Evolutionary conservation across 2,797 vertebrate genomes (phyloP).

Genomic region (Acipenser ruthenus): DNA sequence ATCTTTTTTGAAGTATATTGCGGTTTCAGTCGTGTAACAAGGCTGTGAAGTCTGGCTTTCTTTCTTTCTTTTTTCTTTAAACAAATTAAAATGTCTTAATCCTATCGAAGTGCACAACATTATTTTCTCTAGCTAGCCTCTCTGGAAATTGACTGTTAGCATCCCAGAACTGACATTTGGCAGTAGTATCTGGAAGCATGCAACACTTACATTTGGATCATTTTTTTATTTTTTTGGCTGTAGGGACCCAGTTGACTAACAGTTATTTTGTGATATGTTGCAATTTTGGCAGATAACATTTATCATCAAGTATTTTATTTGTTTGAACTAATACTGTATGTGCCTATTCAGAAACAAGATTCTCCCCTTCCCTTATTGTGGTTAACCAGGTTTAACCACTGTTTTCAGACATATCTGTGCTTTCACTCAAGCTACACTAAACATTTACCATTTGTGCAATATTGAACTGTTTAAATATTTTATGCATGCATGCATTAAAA

Average conservation of each 20-base stretch:
- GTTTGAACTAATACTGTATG: conserved; percentile 11
- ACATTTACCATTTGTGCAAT: no score
- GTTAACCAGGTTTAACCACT: no score
- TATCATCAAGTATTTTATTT: conserved; percentile 29
- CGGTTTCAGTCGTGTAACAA: background rate
- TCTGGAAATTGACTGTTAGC: background rate
- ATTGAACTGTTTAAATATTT: no score
- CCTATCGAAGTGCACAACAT: background rate
- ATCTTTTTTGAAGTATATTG: no score
- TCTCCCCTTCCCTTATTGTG: no score
- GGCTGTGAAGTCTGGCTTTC: background rate
- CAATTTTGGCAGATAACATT: conserved; percentile 17
- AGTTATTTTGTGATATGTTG: conserved; percentile 15
- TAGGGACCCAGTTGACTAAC: conserved; percentile 3
- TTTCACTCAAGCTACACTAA: no score
- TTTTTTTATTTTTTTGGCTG: background rate
- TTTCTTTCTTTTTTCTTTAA: background rate
- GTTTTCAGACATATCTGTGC: no score
- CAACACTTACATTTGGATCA: conserved; percentile 1
- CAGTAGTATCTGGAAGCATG: conserved; percentile 1
- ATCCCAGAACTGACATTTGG: conserved; percentile 1
- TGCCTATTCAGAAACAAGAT: background rate
- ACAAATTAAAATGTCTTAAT: conserved; percentile 1
- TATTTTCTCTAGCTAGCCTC: background rate
- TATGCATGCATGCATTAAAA: no score